Conservation (phyloP, 2,888 invertebrate species). For the Leucania comma region DNA sequence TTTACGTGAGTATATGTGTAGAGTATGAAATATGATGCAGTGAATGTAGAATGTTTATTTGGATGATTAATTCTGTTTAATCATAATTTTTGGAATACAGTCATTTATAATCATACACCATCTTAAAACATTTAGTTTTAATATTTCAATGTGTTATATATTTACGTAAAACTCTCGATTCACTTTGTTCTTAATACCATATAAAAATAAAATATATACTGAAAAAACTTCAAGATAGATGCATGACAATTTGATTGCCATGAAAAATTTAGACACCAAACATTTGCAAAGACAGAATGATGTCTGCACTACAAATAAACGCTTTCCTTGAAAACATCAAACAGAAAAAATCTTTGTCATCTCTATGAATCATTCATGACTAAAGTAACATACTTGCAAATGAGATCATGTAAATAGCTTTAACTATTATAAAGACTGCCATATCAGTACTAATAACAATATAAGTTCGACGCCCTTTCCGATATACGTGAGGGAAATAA, state of each 20-base stretch:
- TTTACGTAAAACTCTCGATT: background rate
- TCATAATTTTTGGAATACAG: too few species aligned
- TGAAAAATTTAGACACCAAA: constrained; percentile 2
- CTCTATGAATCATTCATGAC: constrained; percentile 63
- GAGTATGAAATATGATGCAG: too few species aligned
- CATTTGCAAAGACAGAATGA: constrained; percentile 19
- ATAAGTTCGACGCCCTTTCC: constrained; percentile 67
- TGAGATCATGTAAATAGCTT: constrained; percentile 68
- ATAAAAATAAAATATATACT: background rate
- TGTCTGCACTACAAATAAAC: constrained; percentile 33
- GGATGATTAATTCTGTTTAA: too few species aligned
- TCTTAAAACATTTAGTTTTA: too few species aligned
- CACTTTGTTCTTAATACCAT: background rate
- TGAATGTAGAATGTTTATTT: too few species aligned
- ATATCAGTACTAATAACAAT: constrained; percentile 73
- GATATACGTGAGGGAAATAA: constrained; percentile 73
- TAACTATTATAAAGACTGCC: constrained; percentile 64
- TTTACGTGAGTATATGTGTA: too few species aligned
- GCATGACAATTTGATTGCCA: constrained; percentile 9
- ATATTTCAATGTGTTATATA: background rate
- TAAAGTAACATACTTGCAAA: constrained; percentile 70
- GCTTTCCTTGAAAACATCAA: constrained; percentile 42
- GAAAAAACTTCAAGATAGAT: background rate
- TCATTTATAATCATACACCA: too few species aligned
- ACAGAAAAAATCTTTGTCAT: constrained; percentile 55